Evolutionary conservation across 2,113 vertebrate species (phyloP).

Genomic region (Orientallactaga bullata): DNA sequence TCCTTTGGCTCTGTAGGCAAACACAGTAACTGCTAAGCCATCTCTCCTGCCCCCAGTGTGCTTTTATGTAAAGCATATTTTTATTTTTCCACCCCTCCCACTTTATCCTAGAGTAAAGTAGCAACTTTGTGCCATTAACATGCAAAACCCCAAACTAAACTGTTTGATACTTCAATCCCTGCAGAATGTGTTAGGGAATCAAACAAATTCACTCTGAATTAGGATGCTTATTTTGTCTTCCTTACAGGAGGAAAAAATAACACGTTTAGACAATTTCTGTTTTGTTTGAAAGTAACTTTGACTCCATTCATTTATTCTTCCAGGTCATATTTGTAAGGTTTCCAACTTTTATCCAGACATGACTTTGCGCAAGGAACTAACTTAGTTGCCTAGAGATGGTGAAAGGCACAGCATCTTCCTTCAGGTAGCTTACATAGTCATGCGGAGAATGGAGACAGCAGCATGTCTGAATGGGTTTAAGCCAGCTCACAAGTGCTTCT

Average conservation of each 20-base stretch:
- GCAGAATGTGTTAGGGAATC: not conserved
- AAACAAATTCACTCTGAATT: constrained; percentile 1
- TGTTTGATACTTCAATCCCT: constrained; percentile 25
- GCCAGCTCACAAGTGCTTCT: not conserved
- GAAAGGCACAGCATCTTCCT: not conserved
- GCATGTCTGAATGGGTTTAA: constrained; percentile 21
- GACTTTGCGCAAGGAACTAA: not conserved
- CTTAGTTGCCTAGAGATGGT: not conserved
- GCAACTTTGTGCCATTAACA: not conserved
- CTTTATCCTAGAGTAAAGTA: not conserved
- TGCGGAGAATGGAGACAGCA: not conserved
- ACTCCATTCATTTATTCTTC: not conserved
- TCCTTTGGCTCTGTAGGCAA: no score
- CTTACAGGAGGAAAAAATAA: not conserved
- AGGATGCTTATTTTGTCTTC: not conserved
- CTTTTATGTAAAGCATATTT: not conserved
- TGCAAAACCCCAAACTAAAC: not conserved
- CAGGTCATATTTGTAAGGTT: not conserved
- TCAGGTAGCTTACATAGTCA: not conserved
- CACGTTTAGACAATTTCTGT: not conserved
- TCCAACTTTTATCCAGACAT: not conserved
- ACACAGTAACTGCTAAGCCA: no score
- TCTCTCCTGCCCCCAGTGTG: no score
- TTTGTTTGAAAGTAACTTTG: not conserved
- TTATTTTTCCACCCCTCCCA: not conserved